phyloP scores from a whole-genome alignment of 53 echinoderm and acorn worm genomes.

The Echinometra lucunter region DNA sequence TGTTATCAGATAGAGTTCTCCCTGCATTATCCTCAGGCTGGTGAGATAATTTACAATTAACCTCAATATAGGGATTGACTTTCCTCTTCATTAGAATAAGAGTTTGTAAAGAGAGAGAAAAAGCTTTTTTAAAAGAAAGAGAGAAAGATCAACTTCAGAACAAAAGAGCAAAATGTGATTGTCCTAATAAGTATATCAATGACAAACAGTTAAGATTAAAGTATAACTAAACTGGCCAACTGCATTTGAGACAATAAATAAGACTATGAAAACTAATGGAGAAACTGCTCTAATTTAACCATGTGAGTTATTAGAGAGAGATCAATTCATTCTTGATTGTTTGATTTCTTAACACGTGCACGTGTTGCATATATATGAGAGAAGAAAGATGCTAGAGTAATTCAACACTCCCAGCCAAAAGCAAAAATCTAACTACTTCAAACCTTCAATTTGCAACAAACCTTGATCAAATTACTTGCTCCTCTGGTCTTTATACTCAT shows the following conservation, averaged over 20 bases:
- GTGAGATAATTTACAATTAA: not conserved
- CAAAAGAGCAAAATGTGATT: not conserved
- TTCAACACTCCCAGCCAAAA: not conserved
- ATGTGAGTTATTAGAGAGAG: not conserved
- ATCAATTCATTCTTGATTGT: not conserved
- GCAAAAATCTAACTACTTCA: not conserved
- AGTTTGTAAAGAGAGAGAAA: not conserved
- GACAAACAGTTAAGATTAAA: too few species aligned
- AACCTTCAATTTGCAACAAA: not conserved
- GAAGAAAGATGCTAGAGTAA: not conserved
- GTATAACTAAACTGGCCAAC: not conserved
- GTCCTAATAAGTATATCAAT: too few species aligned
- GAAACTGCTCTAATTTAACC: not conserved
- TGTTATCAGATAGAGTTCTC: conserved; percentile 14
- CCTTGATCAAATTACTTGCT: not conserved
- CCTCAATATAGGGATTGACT: not conserved
- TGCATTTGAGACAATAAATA: not conserved
- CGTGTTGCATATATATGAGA: not conserved
- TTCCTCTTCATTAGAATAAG: not conserved
- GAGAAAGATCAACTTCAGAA: not conserved
- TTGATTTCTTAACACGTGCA: not conserved
- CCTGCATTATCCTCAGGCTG: not conserved
- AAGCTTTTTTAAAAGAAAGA: not conserved
- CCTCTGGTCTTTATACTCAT: not conserved
- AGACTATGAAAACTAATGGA: not conserved